Base-by-base conservation (phyloP, 2,797 vertebrate species). In the Phoebastria nigripes region DNA sequence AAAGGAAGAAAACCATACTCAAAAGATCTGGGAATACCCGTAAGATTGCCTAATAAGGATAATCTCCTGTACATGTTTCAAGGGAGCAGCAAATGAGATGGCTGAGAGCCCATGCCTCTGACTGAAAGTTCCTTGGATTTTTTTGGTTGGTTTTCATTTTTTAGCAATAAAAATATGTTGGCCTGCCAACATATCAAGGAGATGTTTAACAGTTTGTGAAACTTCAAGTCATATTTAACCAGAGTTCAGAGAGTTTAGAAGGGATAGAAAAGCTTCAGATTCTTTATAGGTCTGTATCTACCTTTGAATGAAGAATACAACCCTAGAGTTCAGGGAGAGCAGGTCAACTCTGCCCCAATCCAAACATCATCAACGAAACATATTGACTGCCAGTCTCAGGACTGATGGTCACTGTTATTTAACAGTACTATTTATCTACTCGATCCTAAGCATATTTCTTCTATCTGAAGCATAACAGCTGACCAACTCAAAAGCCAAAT, bases 1-100 rank as follows among this genome's bases (percentile, higher is more conserved):
- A 94, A 93, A 91, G 72, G 82, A 93, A 94, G 79, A 94, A 94
- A 96, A 87, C 31, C 47, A 54, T 87, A 70, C 37, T 91, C 35
- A 46, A 76, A 96, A 95, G 93, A 81, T 93, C 67, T 87, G 79
- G 72, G 82, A 94, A 90, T 91, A 93, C 39, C n/a, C 28, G 0
- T 78, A 90, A 91, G 20, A 88, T 96, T 93, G 93, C 93, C 95
- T 97, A 97, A 94, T 96, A 94, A 91, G 94, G 96, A 94, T 96
- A 96, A 96, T 94, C 91, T 95, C 84, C 20, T 21, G 61, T 91
- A 86, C 80, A 44, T 46, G 80, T 81, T 96, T 94, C 89, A 91
- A 96, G 91, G 93, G 82, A 94, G 55, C 69, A 88, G 93, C 70
- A 91, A 95, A 93, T 11, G 87, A 91, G 73, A 81, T 81, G 93